Conservation (phyloP, 2,888 invertebrate species). For the Phyto melanocephala region DNA sequence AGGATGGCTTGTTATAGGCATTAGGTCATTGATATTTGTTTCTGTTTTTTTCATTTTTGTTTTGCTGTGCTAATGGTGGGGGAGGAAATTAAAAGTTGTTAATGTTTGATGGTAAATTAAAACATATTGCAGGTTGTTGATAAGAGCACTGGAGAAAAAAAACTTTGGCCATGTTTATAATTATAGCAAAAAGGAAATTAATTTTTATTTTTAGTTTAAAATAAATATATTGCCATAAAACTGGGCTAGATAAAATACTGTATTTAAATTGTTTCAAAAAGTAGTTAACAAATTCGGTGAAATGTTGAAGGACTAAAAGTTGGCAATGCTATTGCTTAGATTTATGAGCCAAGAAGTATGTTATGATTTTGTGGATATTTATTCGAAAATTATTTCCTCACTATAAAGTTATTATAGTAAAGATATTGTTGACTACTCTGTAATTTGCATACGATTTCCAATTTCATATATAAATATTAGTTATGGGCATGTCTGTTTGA, state of each 20-base stretch:
- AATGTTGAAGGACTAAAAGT: not conserved
- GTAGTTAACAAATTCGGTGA: conserved; percentile 10
- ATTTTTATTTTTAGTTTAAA: conserved; percentile 22
- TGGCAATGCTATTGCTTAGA: conserved; percentile 26
- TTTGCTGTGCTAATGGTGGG: conserved; percentile 33
- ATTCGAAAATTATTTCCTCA: too few species aligned
- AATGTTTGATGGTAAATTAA: conserved; percentile 65
- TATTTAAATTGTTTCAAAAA: not conserved
- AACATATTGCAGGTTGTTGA: conserved; percentile 64
- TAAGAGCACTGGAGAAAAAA: conserved; percentile 35
- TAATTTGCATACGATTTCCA: too few species aligned
- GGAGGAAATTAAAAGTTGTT: conserved; percentile 65
- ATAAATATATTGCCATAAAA: conserved; percentile 16
- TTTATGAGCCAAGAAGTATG: conserved; percentile 4
- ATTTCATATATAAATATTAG: too few species aligned
- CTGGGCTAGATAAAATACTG: not conserved
- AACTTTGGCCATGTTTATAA: conserved; percentile 41
- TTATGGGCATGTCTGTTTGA: too few species aligned
- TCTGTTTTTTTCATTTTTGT: not conserved
- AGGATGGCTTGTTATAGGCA: conserved; percentile 32
- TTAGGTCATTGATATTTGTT: conserved; percentile 64
- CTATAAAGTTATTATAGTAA: too few species aligned
- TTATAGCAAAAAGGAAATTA: conserved; percentile 52
- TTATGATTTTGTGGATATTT: too few species aligned
- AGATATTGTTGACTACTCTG: too few species aligned